Base-by-base conservation (phyloP, 2,888 invertebrate species). In the Cyclophora albipunctata region DNA sequence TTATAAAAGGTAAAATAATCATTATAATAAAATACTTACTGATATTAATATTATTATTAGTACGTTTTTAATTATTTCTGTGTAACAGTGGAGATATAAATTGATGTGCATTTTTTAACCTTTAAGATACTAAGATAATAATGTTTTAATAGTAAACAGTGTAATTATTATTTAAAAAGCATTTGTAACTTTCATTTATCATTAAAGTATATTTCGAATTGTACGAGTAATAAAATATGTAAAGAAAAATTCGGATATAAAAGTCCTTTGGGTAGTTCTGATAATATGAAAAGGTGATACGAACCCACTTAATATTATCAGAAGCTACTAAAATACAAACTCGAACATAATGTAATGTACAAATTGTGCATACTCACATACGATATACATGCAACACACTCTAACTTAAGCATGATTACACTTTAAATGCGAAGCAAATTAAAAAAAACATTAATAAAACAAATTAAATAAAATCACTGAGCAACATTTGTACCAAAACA, bases 311-410 rank as follows among this genome's bases (percentile, higher is more conserved):
- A 63, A 67, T 69, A 70, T 75, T 74, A 78, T 76, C 78, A 81
- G 73, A 78, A 63, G n/a, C 4, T 42, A 42, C 42, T 40, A 40
- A 40, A 7, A 20, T n/a, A 71, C 73, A 71, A 73, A 67, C 48
- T 48, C 46, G 61, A 69, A 65, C 58, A 62, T 69, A 67, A 68
- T 60, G 65, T 66, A 77, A 78, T 83, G 77, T 80, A 80, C 80
- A 81, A 78, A 79, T 81, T 83, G 85, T 85, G 85, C 85, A 86
- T 87, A 87, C 86, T 86, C 84, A 86, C 85, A 81, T 73, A 84
- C 84, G 81, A 76, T 78, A 71, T 76, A 84, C 87, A 87, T 87
- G 88, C 88, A 84, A 71, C 79, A 86, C 81, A 84, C 84, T 83
- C 80, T 82, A 85, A 84, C 78, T 79, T 79, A 86, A 86, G 86